Conservation (phyloP, 1,140 invertebrate species). For the Panagrolaimus sp. region DNA sequence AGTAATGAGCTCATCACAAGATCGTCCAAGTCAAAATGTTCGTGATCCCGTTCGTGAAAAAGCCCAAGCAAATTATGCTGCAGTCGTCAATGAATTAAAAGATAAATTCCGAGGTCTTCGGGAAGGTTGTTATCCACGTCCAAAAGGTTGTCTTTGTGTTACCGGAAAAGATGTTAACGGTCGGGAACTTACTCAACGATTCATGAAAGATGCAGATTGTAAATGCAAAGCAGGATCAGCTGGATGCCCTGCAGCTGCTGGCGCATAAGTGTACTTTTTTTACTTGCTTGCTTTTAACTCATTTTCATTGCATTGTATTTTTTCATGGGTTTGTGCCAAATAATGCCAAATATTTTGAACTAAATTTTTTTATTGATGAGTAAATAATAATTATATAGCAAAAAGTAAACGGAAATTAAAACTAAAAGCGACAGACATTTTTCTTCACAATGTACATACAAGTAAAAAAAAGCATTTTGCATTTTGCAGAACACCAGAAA, state of each 20-base stretch:
- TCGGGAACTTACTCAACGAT: constrained; percentile 47
- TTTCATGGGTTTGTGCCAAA: neutral
- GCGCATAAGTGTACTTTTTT: constrained; percentile 31
- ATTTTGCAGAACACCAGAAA: constrained; percentile 1
- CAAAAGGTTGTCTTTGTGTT: constrained; percentile 49
- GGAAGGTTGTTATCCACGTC: constrained; percentile 45
- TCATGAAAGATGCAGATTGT: constrained; percentile 47
- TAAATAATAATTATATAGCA: too few relatives aligned
- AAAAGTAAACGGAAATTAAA: neutral
- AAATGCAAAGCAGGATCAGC: constrained; percentile 34
- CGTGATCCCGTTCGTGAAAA: constrained; percentile 45
- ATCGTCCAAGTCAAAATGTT: constrained; percentile 37
- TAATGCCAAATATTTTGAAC: constrained; percentile 13
- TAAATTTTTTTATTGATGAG: too few relatives aligned
- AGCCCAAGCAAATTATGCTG: constrained; percentile 47
- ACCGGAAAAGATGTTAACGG: constrained; percentile 42
- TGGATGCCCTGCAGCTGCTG: constrained; percentile 40
- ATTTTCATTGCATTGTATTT: neutral
- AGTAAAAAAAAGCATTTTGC: neutral
- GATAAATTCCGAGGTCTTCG: constrained; percentile 40
- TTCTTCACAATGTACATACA: constrained; percentile 17
- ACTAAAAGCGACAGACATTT: constrained; percentile 3
- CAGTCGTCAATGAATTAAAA: constrained; percentile 46
- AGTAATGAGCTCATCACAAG: neutral
- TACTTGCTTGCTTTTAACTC: neutral